Evolutionary conservation across 2,113 vertebrate species (phyloP), one percentile per base, ranked within the genome.

Genomic region (Chlorodrepanis virens): DNA sequence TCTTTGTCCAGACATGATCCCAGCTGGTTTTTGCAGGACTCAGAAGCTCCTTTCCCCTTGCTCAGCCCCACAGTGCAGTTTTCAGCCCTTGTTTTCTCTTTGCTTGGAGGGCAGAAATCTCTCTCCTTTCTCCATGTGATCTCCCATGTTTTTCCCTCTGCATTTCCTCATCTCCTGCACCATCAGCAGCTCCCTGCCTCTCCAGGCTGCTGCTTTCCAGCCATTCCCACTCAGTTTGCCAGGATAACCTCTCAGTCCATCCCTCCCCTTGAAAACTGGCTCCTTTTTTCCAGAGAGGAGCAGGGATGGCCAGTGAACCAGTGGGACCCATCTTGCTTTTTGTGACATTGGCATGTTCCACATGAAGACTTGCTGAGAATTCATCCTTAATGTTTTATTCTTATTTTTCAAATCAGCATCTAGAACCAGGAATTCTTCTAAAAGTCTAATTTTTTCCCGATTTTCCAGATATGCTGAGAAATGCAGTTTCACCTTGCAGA

Each of bases 341-440:
- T 50, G 77, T 57, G 45, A 7, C 14, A 3, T 11, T 27, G 49
- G 7, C 33, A 0, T 13, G 40, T 64, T n/a, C 19, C 33, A 9
- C 0, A 0, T 31, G 6, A 49, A 63, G 23, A 3, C 11, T 35
- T 59, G 15, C 21, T 57, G 72, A 61, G 20, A 5, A 4, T 44
- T 52, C 19, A 14, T 28, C 19, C 37, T 68, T 33, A 4, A 37
- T 35, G 21, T 37, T 80, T n/a, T 31, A 35, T 79, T 65, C 20
- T 35, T 65, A 9, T 31, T 80, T 80, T 78, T 64, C 11, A 52
- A 82, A 71, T 11, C 11, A 14, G 3, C 16, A 27, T 60, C 67
- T 40, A 56, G 35, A 85, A 53, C 12, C 21, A 33, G 23, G 49
- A 15, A 25, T 72, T 90, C 68, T 60, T 57, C 53, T 71, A 9